Conservation (phyloP, 2,113 vertebrate genomes). For the Amazona guildingii region DNA sequence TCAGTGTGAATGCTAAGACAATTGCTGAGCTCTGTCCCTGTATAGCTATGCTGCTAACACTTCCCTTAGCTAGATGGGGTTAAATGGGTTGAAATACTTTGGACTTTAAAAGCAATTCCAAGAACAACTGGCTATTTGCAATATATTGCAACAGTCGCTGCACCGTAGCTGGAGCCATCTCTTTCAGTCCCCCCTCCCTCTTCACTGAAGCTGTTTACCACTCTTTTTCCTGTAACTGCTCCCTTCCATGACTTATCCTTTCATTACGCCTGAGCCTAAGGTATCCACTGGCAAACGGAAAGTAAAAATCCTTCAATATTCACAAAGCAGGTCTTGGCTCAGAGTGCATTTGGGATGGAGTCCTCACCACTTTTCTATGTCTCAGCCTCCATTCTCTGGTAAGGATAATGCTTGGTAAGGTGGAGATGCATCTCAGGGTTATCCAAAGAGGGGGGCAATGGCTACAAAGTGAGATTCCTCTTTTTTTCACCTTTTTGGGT, state of each 20-base stretch:
- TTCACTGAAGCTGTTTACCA: not conserved
- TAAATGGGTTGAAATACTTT: not conserved
- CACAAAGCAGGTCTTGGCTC: not conserved
- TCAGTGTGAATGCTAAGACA: not conserved
- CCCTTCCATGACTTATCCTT: not conserved
- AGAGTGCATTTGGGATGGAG: not conserved
- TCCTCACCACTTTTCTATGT: not conserved
- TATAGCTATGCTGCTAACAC: not conserved
- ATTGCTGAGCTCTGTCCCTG: not conserved
- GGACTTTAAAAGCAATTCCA: not conserved
- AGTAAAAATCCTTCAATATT: not conserved
- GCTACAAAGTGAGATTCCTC: not conserved
- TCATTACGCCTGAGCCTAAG: not conserved
- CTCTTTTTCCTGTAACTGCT: not conserved
- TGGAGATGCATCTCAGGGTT: not conserved
- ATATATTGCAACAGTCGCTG: not conserved
- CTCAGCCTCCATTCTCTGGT: not conserved
- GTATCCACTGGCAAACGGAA: not conserved
- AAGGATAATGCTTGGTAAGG: not conserved
- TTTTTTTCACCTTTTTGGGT: not conserved
- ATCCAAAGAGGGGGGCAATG: rapidly evolving
- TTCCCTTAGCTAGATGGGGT: not conserved
- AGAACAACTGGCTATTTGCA: not conserved
- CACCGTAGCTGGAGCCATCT: not conserved
- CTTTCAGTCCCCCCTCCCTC: not conserved